Evolutionary conservation across 2,797 vertebrate species (phyloP).

Genomic region (Meda fulgida): DNA sequence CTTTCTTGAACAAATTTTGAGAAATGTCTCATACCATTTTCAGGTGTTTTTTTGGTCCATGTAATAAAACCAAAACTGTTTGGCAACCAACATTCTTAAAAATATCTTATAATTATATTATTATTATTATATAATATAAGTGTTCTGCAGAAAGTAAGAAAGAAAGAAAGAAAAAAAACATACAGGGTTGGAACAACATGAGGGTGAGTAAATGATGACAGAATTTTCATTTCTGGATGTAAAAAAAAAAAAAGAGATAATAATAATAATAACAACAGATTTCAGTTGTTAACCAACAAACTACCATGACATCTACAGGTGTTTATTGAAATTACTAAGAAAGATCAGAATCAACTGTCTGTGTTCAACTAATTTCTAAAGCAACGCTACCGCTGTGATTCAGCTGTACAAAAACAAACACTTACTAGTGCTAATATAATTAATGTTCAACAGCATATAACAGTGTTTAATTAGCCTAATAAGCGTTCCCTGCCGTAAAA

Average conservation of each 20-base stretch:
- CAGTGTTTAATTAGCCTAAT: constrained; percentile 22
- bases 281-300: not conserved
- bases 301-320: not conserved
- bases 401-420: constrained; percentile 26
- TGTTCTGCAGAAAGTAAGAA: not conserved
- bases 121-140: no score
- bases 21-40: not conserved
- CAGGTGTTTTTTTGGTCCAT: not conserved
- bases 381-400: not conserved
- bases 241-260: not conserved
- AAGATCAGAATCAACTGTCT: not conserved
- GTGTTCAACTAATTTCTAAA: not conserved
- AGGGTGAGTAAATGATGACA: not conserved
- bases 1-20: not conserved
- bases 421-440: constrained; percentile 2
- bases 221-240: not conserved
- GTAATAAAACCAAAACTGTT: not conserved
- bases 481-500: not conserved
- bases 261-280: no score
- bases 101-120: no score
- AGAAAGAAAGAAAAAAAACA: not conserved
- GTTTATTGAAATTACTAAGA: not conserved
- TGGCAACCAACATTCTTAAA: not conserved
- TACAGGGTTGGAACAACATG: not conserved
- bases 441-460: not conserved